Conservation (phyloP, 2,113 vertebrate genomes). For the Burhinus oedicnemus region DNA sequence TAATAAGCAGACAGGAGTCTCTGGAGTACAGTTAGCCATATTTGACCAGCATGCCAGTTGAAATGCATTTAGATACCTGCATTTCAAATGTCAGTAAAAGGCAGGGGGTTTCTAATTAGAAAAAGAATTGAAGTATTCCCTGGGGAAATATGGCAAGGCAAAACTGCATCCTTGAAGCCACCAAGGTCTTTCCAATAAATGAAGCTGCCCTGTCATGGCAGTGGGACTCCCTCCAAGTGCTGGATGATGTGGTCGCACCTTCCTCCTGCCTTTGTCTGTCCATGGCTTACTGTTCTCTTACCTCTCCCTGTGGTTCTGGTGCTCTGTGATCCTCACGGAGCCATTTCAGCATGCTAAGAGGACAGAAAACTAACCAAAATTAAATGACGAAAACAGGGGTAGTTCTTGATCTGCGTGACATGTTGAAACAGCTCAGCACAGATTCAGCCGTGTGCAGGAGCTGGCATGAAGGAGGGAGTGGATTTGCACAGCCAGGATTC, state of each 20-base stretch:
- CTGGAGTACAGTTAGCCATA: neutral
- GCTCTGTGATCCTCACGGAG: neutral
- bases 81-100: neutral
- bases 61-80: neutral
- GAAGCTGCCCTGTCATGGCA: neutral
- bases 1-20: neutral
- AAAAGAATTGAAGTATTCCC: neutral
- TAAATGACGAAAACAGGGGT: neutral
- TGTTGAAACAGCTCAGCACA: neutral
- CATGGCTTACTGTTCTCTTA: neutral
- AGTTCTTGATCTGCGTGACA: neutral
- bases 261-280: neutral
- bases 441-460: neutral
- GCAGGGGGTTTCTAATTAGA: neutral
- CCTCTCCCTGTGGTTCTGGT: neutral
- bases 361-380: neutral
- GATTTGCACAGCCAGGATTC: neutral
- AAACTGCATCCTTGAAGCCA: neutral
- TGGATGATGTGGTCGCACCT: neutral
- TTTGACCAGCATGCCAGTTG: neutral
- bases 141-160: neutral
- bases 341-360: neutral
- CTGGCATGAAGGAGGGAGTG: neutral
- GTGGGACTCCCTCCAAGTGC: neutral
- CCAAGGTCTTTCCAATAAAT: neutral